Conservation (phyloP, 2,797 vertebrate species). For the Paramormyrops hopkinsi region DNA sequence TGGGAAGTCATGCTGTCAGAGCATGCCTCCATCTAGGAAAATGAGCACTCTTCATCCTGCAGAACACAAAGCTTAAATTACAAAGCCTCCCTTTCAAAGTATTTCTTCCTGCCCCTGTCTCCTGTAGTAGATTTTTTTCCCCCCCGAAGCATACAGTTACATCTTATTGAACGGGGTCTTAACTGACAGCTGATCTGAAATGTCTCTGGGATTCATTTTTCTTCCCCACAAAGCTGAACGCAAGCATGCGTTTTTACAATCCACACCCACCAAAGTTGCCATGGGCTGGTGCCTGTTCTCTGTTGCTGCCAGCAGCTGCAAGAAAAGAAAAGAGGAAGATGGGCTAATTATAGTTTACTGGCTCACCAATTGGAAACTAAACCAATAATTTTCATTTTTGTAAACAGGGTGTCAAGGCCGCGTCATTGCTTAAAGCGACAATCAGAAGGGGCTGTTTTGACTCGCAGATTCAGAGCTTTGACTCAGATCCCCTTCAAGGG, state of each 20-base stretch:
- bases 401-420: slow-evolving; percentile 25
- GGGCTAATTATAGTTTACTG: slow-evolving; percentile 30
- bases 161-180: neutral
- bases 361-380: slow-evolving; percentile 20
- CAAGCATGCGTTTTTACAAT: slow-evolving; percentile 5
- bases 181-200: slow-evolving; percentile 2
- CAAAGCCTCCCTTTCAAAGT: neutral
- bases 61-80: neutral
- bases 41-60: neutral
- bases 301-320: slow-evolving; percentile 15
- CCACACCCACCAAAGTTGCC: neutral
- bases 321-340: slow-evolving; percentile 19
- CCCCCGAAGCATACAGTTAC: neutral
- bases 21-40: neutral
- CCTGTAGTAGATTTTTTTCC: neutral
- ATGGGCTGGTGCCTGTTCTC: neutral
- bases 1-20: neutral
- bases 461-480: slow-evolving; percentile 9
- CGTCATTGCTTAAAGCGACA: neutral
- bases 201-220: neutral
- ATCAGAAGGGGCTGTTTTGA: slow-evolving; percentile 20
- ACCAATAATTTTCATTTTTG: slow-evolving; percentile 27
- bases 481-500: slow-evolving; percentile 42
- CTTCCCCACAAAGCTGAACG: neutral
- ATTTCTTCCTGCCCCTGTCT: neutral